These are phyloP conservation scores for Rhinichthys klamathensis DNA, from an alignment of 2,113 vertebrate genomes.

Conservation along the genomic window DNA sequence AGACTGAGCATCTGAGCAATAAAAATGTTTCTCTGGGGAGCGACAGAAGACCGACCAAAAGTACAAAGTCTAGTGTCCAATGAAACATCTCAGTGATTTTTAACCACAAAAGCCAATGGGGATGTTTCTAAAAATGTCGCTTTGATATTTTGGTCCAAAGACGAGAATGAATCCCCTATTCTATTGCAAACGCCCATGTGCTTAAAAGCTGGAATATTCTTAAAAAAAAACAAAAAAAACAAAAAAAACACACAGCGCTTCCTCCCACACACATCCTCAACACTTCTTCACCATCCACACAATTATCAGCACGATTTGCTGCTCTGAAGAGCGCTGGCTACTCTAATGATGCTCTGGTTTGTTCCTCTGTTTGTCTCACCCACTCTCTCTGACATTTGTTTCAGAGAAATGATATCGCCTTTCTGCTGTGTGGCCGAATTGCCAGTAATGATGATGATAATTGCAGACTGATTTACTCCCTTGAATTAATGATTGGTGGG, in stretches of 20 bases:
- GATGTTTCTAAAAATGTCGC: neutral
- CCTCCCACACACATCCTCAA: slow-evolving; percentile 24
- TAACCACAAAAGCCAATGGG: neutral
- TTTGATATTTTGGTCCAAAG: neutral
- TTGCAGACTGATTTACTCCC: slow-evolving; percentile 17
- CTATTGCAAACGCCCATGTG: neutral
- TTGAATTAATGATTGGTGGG: slow-evolving; percentile 30
- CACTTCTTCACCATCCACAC: slow-evolving; percentile 11
- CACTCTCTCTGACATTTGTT: slow-evolving; percentile 22
- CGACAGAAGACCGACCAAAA: neutral
- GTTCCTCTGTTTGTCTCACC: slow-evolving; percentile 20
- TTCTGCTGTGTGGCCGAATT: slow-evolving; percentile 16
- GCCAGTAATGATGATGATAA: slow-evolving; percentile 36
- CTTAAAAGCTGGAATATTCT: neutral
- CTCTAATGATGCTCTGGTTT: slow-evolving; percentile 32
- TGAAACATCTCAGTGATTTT: neutral
- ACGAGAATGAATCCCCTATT: neutral
- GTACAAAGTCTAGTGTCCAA: neutral
- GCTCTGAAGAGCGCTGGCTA: slow-evolving; percentile 15
- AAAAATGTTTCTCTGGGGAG: neutral
- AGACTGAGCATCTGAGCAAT: neutral
- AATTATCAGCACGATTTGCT: slow-evolving; percentile 18
- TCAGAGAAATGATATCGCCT: slow-evolving; percentile 21
- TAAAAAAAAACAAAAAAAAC: neutral
- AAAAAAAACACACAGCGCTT: neutral